Conservation (phyloP, 2,888 invertebrate genomes). For the Laothoe populi region DNA sequence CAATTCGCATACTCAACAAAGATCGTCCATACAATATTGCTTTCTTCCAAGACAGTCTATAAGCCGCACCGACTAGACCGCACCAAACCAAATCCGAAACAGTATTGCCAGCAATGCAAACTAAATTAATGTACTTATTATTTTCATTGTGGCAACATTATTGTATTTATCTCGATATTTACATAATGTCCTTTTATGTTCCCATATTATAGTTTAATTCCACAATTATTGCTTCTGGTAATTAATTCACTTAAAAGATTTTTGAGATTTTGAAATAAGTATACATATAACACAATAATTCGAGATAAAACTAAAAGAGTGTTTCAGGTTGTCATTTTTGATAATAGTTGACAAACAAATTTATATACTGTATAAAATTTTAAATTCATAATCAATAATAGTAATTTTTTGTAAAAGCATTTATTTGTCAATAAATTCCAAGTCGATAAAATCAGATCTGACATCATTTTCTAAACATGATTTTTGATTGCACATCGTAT, state of each 20-base stretch:
- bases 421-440: constrained; percentile 11
- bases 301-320: constrained; percentile 2
- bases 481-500: constrained; percentile 65
- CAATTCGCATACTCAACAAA: neutral
- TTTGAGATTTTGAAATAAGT: neutral
- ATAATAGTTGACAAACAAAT: neutral
- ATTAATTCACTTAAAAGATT: neutral
- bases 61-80: constrained; percentile 15
- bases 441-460: constrained; percentile 49
- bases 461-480: constrained; percentile 43
- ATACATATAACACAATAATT: neutral
- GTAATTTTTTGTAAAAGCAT: neutral
- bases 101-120: neutral
- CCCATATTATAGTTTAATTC: neutral
- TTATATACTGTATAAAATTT: neutral
- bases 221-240: neutral
- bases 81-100: neutral
- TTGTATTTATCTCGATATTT: neutral
- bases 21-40: constrained; percentile 5
- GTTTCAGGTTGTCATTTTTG: neutral
- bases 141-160: constrained; percentile 3
- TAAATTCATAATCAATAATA: neutral
- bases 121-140: neutral
- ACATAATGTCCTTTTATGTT: neutral
- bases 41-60: constrained; percentile 2